Evolutionary conservation across 1,140 invertebrate species (phyloP), one percentile per base, ranked within the genome.

Genomic region (Pogonus chalceus): DNA sequence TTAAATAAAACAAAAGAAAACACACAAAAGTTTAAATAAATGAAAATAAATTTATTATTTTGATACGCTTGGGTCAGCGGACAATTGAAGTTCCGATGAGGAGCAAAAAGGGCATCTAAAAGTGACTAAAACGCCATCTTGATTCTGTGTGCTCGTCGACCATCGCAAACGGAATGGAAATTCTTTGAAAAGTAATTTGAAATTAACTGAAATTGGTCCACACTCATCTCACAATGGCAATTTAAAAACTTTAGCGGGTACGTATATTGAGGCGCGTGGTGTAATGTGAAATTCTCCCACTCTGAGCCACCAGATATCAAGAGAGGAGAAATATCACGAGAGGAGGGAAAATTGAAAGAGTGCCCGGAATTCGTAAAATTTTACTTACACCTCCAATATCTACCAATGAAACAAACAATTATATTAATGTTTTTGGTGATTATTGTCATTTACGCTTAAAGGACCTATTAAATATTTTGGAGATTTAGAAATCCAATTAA

Each of bases 181-280:
- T 60, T 56, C 59, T 60, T 60, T 60, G 55, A 52, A 54, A 60
- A 60, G 56, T 60, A 56, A 60, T 60, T 60, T 58, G 54, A 58
- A 60, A 60, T 60, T 60, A 60, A 57, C 52, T 43, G 43, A 54
- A 55, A 54, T 58, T 55, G 57, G 55, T 47, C 22, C 49, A 10
- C 7, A 49, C 18, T 49, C 22, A 23, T 49, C 21, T 18, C 21
- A 49, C 47, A 49, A 49, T 49, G 16, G 47, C 22, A 49, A 49
- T 49, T 49, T 49, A 49, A 49, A 49, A 49, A 49, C 20, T 49
- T 49, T 4, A 10, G 18, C 21, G 20, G 7, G 4, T 12, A 46
- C 9, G 50, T 39, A 14, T 21, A 2, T 9, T 50, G 51, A 22
- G 23, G 35, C 20, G 22, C 35, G 31, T 16, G n/a, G n/a, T n/a